A percentile compares a stretch with the other conserved stretches of the same genome.
Evolutionary conservation across 2,797 vertebrate genomes (phyloP).

Genomic region (Clamator glandarius): DNA sequence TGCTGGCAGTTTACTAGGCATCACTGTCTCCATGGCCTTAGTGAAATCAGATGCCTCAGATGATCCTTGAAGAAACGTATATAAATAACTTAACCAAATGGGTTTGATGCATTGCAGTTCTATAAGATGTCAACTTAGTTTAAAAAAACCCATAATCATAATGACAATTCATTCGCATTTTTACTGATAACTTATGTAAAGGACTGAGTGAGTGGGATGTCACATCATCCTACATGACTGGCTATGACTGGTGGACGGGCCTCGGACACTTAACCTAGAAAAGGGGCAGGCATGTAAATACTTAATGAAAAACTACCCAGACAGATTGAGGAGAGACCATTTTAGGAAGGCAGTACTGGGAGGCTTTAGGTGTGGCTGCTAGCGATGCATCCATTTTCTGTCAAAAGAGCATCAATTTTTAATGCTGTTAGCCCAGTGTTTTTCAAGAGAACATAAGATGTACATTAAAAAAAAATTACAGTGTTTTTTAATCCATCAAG

Average conservation of each 20-base stretch:
- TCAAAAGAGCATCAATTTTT: background rate
- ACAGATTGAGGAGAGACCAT: background rate
- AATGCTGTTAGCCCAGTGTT: background rate
- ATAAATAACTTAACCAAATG: background rate
- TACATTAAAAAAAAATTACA: background rate
- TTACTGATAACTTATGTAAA: background rate
- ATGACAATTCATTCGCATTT: background rate
- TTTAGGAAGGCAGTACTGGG: background rate
- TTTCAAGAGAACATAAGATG: background rate
- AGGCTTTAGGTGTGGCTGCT: background rate
- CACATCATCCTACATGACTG: too few species aligned
- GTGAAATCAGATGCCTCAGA: background rate
- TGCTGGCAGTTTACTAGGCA: background rate
- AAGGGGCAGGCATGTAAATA: too few species aligned
- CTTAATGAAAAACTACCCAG: background rate
- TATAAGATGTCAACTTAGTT: background rate
- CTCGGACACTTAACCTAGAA: too few species aligned
- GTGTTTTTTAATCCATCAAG: background rate
- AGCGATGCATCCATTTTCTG: background rate
- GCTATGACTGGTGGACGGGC: too few species aligned
- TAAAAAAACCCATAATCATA: background rate
- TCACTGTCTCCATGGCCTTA: background rate
- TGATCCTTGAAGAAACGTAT: background rate
- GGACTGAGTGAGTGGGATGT: background rate
- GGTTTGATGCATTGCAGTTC: background rate